Conservation (phyloP, 2,888 invertebrate species). For the Troides helena region DNA sequence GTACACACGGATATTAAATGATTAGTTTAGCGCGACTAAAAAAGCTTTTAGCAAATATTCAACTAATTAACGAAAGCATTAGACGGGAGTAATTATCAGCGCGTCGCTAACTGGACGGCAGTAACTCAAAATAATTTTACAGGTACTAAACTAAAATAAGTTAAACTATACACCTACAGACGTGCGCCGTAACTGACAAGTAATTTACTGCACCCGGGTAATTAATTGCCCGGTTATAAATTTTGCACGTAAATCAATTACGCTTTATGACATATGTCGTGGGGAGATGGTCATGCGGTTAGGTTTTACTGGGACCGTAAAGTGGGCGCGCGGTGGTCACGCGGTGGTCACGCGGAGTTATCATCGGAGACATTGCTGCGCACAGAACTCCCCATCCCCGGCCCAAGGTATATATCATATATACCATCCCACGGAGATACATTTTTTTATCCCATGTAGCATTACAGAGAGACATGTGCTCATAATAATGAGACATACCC, state of each 20-base stretch:
- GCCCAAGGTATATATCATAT: too few relatives aligned
- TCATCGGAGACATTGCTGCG: too few relatives aligned
- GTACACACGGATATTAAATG: too few relatives aligned
- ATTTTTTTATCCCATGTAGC: too few relatives aligned
- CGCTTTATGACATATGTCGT: conserved; percentile 39
- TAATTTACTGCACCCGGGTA: conserved; percentile 39
- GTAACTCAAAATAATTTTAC: conserved; percentile 26
- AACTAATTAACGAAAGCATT: neutral
- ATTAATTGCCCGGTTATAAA: conserved; percentile 43
- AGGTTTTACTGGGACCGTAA: conserved; percentile 25
- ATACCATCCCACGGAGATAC: too few relatives aligned
- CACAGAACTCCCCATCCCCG: too few relatives aligned
- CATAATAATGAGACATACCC: too few relatives aligned
- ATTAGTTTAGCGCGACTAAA: too few relatives aligned
- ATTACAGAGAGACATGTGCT: too few relatives aligned
- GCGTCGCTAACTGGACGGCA: neutral
- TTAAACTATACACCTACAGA: conserved; percentile 31
- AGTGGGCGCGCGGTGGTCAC: neutral
- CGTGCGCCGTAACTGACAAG: conserved; percentile 33
- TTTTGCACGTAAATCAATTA: conserved; percentile 46
- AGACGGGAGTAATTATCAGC: neutral
- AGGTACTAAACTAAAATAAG: conserved; percentile 30
- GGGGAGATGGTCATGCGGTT: conserved; percentile 18
- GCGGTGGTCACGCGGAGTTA: too few relatives aligned
- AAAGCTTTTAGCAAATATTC: neutral